Evolutionary conservation across 2,113 vertebrate genomes (phyloP), one percentile per base, ranked within the genome.

Genomic region (Onychostruthus taczanowskii): DNA sequence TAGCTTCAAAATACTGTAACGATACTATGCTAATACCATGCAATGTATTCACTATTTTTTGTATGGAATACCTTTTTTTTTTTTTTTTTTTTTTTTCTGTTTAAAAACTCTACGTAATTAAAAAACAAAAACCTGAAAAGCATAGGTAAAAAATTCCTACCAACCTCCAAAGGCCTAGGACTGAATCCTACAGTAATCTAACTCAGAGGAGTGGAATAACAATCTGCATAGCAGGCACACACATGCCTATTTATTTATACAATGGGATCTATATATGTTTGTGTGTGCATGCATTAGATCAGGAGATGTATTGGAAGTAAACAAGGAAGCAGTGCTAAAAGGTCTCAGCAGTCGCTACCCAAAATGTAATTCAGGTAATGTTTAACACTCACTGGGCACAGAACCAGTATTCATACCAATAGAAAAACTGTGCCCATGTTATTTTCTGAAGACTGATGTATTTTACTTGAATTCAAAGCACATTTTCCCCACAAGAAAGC

Each of bases 391-490:
- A 44, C 35, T 46, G 31, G 74, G 47, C 55, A 53, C 24, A 49
- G 30, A 15, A 46, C 23, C 0, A 3, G 14, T 30, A 64, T 27
- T 82, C 5, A 2, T 46, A 67, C 8, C 47, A 61, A 64, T 0
- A 84, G 62, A 68, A 77, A 79, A 81, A 31, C 44, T 16, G 14
- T 64, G 35, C 28, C 55, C 17, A 7, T 22, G 6, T 24, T 91
- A 21, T 85, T 87, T 87, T 50, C 63, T 53, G 39, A 53, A 75
- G 23, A 69, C 11, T 18, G 55, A 50, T 77, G 21, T 9, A 46
- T 87, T 94, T 85, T 26, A 37, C 41, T 82, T 79, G 23, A 76
- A 53, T 26, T 39, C 21, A 89, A 79, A 91, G 61, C 43, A 85
- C 13, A 64, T 77, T 67, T 95, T 56, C 39, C 28, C 30, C 59